These are phyloP conservation scores for Aphaenogaster rudis DNA, from an alignment of 1,140 invertebrate species.

Conservation along the genomic window DNA sequence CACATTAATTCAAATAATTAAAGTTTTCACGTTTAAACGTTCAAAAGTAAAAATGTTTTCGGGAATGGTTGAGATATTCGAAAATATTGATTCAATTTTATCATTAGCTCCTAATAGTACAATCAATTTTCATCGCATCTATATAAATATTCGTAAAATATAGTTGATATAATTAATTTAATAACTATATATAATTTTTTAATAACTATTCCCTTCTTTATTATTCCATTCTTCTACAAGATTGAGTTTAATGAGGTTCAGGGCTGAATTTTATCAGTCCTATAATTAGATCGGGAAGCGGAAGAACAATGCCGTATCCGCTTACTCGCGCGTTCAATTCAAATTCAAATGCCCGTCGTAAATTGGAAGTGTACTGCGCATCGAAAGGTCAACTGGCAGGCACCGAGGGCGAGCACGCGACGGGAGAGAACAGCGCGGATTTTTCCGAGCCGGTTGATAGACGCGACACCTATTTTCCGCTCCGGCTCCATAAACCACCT, in stretches of 20 bases:
- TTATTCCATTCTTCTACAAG: too few relatives aligned
- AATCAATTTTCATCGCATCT: background rate
- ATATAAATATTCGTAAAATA: background rate
- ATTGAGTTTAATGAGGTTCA: background rate
- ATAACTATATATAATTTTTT: background rate
- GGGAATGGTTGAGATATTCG: background rate
- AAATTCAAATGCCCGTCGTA: slow-evolving; percentile 48
- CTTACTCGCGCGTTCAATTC: slow-evolving; percentile 31
- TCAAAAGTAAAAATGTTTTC: background rate
- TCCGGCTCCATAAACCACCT: slow-evolving; percentile 59
- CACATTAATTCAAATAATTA: background rate
- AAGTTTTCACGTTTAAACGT: background rate
- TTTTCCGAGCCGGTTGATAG: slow-evolving; percentile 52
- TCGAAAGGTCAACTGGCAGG: slow-evolving; percentile 39
- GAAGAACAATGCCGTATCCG: slow-evolving; percentile 10
- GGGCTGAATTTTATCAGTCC: background rate
- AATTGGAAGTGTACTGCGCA: slow-evolving; percentile 25
- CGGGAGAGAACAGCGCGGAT: slow-evolving; percentile 28
- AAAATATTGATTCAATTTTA: background rate
- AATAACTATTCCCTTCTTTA: background rate
- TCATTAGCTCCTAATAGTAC: background rate
- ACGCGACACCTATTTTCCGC: slow-evolving; percentile 52
- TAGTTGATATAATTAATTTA: background rate
- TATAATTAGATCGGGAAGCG: slow-evolving; percentile 31
- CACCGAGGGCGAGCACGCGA: slow-evolving; percentile 26